A percentile compares a stretch with the other conserved stretches of the same genome.
Evolutionary conservation across 2,888 invertebrate species (phyloP).

Genomic region (Lasioglossum figueresi): DNA sequence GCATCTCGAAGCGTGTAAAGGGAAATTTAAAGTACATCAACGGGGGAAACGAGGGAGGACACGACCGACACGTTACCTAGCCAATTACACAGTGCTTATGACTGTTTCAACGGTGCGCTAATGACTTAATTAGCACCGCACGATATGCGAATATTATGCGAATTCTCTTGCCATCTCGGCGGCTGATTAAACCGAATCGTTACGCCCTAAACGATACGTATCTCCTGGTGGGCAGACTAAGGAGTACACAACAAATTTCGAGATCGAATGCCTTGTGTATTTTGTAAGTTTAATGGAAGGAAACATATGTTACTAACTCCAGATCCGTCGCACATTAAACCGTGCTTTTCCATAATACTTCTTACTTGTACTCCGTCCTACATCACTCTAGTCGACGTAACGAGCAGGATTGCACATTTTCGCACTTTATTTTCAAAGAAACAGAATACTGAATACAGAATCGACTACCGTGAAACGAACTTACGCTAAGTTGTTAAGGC

Average conservation of each 20-base stretch:
- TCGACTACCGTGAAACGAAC: conserved; percentile 41
- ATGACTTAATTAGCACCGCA: conserved; percentile 30
- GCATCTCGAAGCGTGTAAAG: conserved; percentile 44
- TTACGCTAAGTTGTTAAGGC: conserved; percentile 28
- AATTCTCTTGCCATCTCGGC: not conserved
- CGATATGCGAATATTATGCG: conserved; percentile 17
- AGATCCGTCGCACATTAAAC: not conserved
- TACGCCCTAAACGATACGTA: not conserved
- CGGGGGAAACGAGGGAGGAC: conserved; percentile 15
- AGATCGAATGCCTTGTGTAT: not conserved
- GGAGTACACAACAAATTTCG: not conserved
- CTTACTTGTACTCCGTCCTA: not conserved
- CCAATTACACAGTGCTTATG: conserved; percentile 24
- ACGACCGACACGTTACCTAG: conserved; percentile 17
- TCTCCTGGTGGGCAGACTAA: not conserved
- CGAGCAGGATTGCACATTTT: not conserved
- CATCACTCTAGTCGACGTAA: not conserved
- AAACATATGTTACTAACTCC: not conserved
- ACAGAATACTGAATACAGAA: conserved; percentile 42
- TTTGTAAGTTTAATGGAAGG: not conserved
- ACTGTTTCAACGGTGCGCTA: conserved; percentile 23
- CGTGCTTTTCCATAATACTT: not conserved
- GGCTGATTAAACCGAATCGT: conserved; percentile 25
- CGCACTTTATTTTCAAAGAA: conserved; percentile 37
- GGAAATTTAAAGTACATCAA: conserved; percentile 30